Evolutionary conservation across 2,113 vertebrate species (phyloP), one percentile per base, ranked within the genome.

Genomic region (Prionailurus viverrinus): DNA sequence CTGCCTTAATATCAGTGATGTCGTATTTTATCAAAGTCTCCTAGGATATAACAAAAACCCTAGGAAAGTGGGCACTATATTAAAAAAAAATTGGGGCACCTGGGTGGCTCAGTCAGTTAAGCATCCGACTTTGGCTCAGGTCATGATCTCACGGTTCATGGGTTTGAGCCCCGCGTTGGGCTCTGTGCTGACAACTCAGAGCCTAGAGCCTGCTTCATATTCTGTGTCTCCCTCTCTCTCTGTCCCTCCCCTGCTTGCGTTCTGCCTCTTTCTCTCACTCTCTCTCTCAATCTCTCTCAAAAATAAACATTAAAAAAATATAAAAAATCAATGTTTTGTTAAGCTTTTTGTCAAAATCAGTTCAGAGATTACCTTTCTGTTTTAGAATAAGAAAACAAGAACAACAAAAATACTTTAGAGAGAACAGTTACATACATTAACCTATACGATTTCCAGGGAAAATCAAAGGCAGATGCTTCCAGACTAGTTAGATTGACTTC

Each of bases 321-420:
- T 45, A 9, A 45, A 31, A 91, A 55, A 48, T 31, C 4, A 41
- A 39, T 15, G 45, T 1, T 18, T n/a, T 65, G 4, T 73, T 88
- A 68, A 31, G 21, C 10, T 95, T 68, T 91, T 91, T 69, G 29
- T 89, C 81, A 87, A 96, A 97, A 84, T 91, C 9, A 91, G 2
- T 83, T 93, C 39, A 76, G 36, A 78, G 63, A 93, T 80, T 91
- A 65, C 45, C 74, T 82, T 83, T 89, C 81, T 88, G 41, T 79
- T 80, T 96, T 78, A 79, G 9, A 82, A 71, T 69, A 92, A 95
- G 91, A 25, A 84, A 84, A 74, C 15, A 71, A 53, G n/a, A 7
- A 27, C 31, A 71, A 41, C 36, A 4, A 68, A 55, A 83, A 36
- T 63, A 61, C 25, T 89, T 94, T 61, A n/a, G 61, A 39, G 78